Evolutionary conservation across 2,113 vertebrate species (phyloP).

Genomic region (Prunella himalayana): DNA sequence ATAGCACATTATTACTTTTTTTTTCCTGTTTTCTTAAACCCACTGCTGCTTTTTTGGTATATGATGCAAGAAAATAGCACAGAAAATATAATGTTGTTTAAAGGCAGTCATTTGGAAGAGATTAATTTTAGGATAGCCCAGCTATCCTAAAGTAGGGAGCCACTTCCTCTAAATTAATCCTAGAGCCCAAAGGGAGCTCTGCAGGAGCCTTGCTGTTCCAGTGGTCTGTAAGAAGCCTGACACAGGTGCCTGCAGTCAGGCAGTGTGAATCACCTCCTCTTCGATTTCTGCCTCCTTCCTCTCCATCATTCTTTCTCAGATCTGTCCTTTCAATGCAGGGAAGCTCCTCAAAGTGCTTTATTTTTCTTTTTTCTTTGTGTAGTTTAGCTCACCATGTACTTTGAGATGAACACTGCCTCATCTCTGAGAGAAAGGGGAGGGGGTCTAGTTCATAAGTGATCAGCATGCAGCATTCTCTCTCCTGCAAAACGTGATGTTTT

Average conservation of each 20-base stretch:
- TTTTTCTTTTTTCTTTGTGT: background rate
- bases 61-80: background rate
- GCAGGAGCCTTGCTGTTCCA: background rate
- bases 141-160: background rate
- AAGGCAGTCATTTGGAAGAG: background rate
- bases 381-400: background rate
- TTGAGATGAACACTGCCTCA: background rate
- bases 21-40: background rate
- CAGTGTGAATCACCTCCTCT: background rate
- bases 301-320: background rate
- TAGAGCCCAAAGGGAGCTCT: background rate
- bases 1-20: background rate
- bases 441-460: conserved; percentile 17
- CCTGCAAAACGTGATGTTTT: conserved; percentile 54
- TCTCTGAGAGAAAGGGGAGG: background rate
- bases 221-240: background rate
- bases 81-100: background rate
- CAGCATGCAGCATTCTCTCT: background rate
- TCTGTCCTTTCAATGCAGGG: background rate
- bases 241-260: background rate
- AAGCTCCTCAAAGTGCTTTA: background rate
- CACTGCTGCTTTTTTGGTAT: background rate
- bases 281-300: background rate
- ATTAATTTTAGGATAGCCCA: background rate
- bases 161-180: background rate